Evolutionary conservation across 1,140 invertebrate species (phyloP).

Genomic region (Aethina tumida): DNA sequence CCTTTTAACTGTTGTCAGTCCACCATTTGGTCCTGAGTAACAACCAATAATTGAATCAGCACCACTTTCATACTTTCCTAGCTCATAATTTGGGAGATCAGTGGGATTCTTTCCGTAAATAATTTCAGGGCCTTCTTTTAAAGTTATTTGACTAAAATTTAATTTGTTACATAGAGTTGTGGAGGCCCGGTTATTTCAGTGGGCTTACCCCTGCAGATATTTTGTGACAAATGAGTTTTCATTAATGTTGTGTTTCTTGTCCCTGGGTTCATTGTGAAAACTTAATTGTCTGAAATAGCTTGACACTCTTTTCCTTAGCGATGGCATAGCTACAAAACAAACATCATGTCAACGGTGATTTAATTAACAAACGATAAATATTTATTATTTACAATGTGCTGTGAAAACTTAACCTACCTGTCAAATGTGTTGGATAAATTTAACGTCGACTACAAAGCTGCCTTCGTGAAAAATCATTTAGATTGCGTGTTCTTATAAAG

Average conservation of each 20-base stretch:
- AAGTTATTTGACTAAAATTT: slow-evolving; percentile 21
- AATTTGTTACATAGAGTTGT: background rate
- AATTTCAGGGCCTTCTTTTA: slow-evolving; percentile 46
- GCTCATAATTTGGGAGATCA: slow-evolving; percentile 48
- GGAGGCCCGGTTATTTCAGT: background rate
- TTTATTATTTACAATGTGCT: too few relatives aligned
- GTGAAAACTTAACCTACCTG: too few relatives aligned
- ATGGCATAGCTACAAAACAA: slow-evolving; percentile 49
- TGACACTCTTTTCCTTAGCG: slow-evolving; percentile 60
- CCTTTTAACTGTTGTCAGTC: slow-evolving; percentile 60
- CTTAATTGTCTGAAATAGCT: slow-evolving; percentile 65
- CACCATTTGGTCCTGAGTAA: slow-evolving; percentile 67
- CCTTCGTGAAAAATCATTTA: too few relatives aligned
- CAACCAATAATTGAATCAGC: slow-evolving; percentile 49
- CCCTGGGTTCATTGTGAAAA: slow-evolving; percentile 49
- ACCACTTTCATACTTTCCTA: slow-evolving; percentile 44
- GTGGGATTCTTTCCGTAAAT: slow-evolving; percentile 55
- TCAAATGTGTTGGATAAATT: too few relatives aligned
- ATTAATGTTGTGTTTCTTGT: slow-evolving; percentile 41
- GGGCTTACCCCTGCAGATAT: slow-evolving; percentile 59
- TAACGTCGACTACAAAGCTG: too few relatives aligned
- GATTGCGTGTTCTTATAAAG: too few relatives aligned
- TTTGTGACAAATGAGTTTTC: slow-evolving; percentile 61
- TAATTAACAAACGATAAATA: too few relatives aligned
- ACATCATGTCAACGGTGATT: too few relatives aligned